phyloP scores from a whole-genome alignment of 2,797 vertebrate genomes.

The Phalanger gymnotis region DNA sequence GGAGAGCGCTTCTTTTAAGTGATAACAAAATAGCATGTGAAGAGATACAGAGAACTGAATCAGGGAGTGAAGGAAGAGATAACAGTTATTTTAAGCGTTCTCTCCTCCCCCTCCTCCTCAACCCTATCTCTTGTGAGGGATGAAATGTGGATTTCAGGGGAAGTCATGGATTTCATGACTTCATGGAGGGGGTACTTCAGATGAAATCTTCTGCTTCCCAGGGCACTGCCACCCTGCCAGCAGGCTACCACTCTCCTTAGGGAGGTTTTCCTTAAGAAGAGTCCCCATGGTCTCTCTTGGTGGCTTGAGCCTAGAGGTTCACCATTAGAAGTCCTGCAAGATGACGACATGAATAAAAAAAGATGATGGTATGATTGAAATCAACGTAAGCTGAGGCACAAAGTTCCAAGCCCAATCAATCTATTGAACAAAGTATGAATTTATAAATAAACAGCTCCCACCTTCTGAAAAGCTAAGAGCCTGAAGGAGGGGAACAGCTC shows the following conservation, averaged over 20 bases:
- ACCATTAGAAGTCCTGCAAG: not conserved
- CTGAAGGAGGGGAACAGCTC: not conserved
- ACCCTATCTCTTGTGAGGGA: not conserved
- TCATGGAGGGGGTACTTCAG: not conserved
- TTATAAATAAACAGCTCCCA: not conserved
- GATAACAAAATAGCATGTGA: not conserved
- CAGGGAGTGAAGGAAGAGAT: not conserved
- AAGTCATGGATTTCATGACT: not conserved
- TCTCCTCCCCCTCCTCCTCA: not conserved
- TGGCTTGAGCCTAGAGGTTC: not conserved
- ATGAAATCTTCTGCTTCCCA: not conserved
- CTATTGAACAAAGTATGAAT: not conserved
- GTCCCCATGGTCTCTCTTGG: not conserved
- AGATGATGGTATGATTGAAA: not conserved
- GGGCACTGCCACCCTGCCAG: not conserved
- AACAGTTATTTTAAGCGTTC: not conserved
- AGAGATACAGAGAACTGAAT: not conserved
- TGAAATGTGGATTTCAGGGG: not conserved
- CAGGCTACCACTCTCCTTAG: not conserved
- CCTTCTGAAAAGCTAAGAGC: not conserved
- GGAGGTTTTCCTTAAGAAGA: not conserved
- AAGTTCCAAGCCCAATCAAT: not conserved
- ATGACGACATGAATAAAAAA: too few relatives aligned
- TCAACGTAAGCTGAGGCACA: not conserved
- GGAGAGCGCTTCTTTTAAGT: not conserved